phyloP scores from a whole-genome alignment of 2,888 invertebrate genomes.

The Leistus spinibarbis region DNA sequence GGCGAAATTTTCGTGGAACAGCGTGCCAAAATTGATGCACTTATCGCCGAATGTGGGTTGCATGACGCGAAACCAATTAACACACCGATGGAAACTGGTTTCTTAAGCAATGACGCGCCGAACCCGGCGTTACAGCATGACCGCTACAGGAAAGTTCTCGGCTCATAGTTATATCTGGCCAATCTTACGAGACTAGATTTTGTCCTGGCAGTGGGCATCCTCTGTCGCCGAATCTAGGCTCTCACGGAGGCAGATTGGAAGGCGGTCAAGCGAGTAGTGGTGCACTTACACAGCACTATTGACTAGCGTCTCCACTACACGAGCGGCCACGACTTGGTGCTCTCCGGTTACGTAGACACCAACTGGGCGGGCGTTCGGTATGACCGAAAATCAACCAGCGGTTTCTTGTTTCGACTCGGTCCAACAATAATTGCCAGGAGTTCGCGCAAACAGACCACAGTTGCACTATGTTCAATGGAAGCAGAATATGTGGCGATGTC shows the following conservation, averaged over 20 bases:
- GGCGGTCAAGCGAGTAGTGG: conserved; percentile 45
- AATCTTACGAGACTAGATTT: conserved; percentile 47
- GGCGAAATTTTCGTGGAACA: not conserved
- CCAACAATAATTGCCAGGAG: conserved; percentile 42
- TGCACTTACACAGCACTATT: conserved; percentile 44
- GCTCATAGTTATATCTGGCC: conserved; percentile 41
- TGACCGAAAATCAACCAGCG: conserved; percentile 26
- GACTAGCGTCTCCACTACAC: conserved; percentile 16
- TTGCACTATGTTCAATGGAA: conserved; percentile 44
- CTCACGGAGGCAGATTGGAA: conserved; percentile 46
- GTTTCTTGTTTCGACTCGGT: conserved; percentile 33
- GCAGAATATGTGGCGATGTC: conserved; percentile 46
- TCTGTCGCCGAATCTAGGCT: conserved; percentile 45
- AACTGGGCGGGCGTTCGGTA: conserved; percentile 49
- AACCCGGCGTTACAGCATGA: conserved; percentile 9
- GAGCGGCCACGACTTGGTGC: not conserved
- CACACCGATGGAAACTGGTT: conserved; percentile 4
- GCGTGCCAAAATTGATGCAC: not conserved
- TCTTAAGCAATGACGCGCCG: not conserved
- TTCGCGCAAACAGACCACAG: conserved; percentile 48
- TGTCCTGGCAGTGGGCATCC: conserved; percentile 42
- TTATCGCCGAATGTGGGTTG: not conserved
- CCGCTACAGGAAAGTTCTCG: conserved; percentile 23
- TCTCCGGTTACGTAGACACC: conserved; percentile 48
- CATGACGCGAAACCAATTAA: not conserved